Percentiles rank a stretch among this genome's conserved stretches.
phyloP scores from a whole-genome alignment of 2,797 vertebrate species.

The Mionectes olivaceus region DNA sequence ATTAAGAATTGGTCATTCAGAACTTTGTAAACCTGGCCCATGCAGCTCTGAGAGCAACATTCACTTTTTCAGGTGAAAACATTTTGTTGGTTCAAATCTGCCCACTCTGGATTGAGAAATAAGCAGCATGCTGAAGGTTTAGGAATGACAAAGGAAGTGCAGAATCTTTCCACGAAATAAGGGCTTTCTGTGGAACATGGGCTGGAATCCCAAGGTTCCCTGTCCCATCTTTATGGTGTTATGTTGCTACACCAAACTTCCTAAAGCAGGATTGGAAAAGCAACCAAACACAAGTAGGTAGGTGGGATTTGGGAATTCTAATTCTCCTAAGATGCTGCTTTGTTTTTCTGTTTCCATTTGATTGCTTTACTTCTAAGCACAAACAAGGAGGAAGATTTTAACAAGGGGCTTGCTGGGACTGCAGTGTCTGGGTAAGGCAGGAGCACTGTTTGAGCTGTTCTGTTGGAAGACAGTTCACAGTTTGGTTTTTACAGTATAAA shows the following conservation, averaged over 20 bases:
- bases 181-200: not conserved
- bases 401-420: not conserved
- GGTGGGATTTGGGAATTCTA: not conserved
- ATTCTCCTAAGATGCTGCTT: not conserved
- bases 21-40: not conserved
- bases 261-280: not conserved
- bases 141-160: not conserved
- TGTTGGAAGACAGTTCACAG: not conserved
- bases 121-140: not conserved
- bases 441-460: not conserved
- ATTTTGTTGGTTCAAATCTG: not conserved
- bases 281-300: not conserved
- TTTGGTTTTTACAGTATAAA: not conserved
- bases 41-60: not conserved
- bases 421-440: not conserved
- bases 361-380: not conserved
- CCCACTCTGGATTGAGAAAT: not conserved
- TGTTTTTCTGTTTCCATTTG: slow-evolving; percentile 15
- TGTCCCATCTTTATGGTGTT: not conserved
- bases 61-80: not conserved
- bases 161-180: not conserved
- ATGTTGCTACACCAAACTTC: not conserved
- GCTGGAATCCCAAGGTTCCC: not conserved
- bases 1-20: not conserved
- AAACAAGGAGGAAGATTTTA: not conserved